Evolutionary conservation across 2,888 invertebrate species (phyloP).

Genomic region (Glyphotaelius pellucidus): DNA sequence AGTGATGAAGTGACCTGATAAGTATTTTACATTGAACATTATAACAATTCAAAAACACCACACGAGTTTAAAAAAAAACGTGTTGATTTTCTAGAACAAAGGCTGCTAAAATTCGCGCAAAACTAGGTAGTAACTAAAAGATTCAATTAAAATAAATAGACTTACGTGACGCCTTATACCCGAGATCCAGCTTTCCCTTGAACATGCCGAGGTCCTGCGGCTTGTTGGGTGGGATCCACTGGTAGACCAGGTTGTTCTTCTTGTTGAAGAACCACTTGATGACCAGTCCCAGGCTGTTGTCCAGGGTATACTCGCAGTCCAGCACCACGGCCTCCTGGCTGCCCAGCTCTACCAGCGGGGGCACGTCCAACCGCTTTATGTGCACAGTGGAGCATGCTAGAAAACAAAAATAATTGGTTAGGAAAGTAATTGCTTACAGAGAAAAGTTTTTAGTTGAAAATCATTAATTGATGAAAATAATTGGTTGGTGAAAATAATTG

Average conservation of each 20-base stretch:
- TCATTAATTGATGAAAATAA: background rate
- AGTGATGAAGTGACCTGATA: no score
- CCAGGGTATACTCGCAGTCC: constrained; percentile 67
- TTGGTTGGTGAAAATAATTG: background rate
- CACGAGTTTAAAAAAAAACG: no score
- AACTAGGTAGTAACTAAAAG: background rate
- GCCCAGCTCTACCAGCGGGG: constrained; percentile 72
- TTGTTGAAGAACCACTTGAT: constrained; percentile 76
- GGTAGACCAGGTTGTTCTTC: constrained; percentile 72
- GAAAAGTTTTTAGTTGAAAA: background rate
- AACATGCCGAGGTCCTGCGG: constrained; percentile 75
- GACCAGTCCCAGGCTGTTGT: constrained; percentile 70
- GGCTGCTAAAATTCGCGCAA: no score
- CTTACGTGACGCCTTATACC: constrained; percentile 74
- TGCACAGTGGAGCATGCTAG: constrained; percentile 76
- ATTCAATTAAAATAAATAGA: background rate
- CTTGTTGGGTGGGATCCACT: constrained; percentile 75
- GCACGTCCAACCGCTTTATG: constrained; percentile 73
- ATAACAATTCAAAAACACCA: no score
- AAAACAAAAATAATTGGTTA: constrained; percentile 46
- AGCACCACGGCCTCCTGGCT: constrained; percentile 69
- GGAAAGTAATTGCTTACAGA: background rate
- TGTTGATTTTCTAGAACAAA: no score
- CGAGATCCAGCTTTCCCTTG: constrained; percentile 74
- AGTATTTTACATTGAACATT: no score